Percentiles rank a stretch among this genome's conserved stretches.
Conservation (phyloP, 2,888 invertebrate species). For the Phyto melanocephala region DNA sequence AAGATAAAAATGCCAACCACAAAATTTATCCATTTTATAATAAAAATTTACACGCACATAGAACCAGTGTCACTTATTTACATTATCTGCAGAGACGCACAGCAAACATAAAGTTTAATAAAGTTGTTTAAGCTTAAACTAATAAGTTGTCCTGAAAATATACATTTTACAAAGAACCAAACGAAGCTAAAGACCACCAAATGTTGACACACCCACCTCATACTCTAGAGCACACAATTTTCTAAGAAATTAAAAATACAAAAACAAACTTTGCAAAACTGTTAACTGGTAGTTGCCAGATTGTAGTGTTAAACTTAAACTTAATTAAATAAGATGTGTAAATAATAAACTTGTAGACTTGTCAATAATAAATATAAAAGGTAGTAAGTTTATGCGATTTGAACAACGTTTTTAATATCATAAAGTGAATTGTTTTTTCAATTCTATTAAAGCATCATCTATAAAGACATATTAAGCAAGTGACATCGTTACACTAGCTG, state of each 20-base stretch:
- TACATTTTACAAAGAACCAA: background rate
- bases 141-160: slow-evolving; percentile 34
- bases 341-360: no score
- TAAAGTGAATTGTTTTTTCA: no score
- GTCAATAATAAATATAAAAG: no score
- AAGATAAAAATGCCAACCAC: slow-evolving; percentile 1
- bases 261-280: background rate
- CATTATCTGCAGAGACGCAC: background rate
- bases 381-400: no score
- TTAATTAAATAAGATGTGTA: no score
- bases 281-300: background rate
- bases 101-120: slow-evolving; percentile 51
- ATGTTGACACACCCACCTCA: background rate
- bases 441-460: no score
- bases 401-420: no score
- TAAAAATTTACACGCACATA: background rate
- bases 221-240: background rate
- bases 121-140: slow-evolving; percentile 37
- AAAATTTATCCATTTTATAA: slow-evolving; percentile 6
- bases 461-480: no score
- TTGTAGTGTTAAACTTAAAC: no score
- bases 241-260: background rate
- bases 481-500: no score
- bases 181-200: background rate
- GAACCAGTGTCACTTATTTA: background rate